Base-by-base conservation (phyloP, 2,888 invertebrate genomes). In the Sceliomorpha sp. region DNA sequence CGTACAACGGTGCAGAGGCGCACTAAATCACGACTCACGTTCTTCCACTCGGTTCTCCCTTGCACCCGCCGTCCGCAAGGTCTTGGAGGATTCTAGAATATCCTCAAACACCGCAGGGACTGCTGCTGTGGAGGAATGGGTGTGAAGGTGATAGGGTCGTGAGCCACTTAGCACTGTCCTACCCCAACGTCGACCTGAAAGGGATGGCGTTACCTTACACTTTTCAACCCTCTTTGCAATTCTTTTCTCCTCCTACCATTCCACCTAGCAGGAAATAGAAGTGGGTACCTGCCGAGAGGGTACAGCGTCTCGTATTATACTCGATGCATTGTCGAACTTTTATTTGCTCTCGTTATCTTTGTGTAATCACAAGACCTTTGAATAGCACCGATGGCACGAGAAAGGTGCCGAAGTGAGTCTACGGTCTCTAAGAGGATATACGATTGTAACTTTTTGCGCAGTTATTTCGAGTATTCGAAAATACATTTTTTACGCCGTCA, bases 21-120 rank as follows among this genome's bases (percentile, higher is more conserved):
- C 76, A 85, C 82, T 85, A 84, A 85, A 84, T 85, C 85, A 85
- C 82, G 69, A 72, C 73, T 68, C 67, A 63, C 75, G 76, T 79
- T 78, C 78, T 81, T 81, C 76, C 76, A 79, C 74, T 73, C 75
- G 71, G 55, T 20, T 55, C 42, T 55, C 48, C 67, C 60, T 15
- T 1, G 7, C 13, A 14, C 37, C 37, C 55, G 50, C 56, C 55
- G 34, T 53, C 53, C 47, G 56, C 44, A 39, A 60, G 50, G 53
- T 67, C 42, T 48, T 47, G 48, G 56, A 58, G 50, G 68, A 62
- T 51, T 50, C 39, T 8, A 15, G 34, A 34, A 62, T 50, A 62
- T 62, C 50, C 59, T 64, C 59, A 59, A 70, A 59, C 64, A 58
- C 70, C 64, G 42, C 64, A 58, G 59, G 37, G 48, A 58, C 63